phyloP scores from a whole-genome alignment of 2,113 vertebrate species.

The Thalassarche chlororhynchos region DNA sequence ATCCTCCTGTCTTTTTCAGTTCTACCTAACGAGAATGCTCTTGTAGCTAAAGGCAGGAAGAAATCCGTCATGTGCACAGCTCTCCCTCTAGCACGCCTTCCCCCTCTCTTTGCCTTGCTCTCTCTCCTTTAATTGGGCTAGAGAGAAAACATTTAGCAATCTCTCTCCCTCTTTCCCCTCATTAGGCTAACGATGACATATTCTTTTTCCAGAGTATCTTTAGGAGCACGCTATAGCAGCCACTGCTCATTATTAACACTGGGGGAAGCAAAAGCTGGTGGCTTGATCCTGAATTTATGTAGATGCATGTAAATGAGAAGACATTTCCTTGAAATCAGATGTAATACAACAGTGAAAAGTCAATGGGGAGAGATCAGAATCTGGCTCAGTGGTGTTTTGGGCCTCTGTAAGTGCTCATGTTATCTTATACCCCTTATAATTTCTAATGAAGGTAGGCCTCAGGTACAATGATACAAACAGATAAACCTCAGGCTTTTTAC shows the following conservation, averaged over 20 bases:
- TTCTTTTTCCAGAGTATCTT: conserved; percentile 17
- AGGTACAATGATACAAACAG: neutral
- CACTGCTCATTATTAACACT: conserved; percentile 21
- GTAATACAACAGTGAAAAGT: conserved; percentile 3
- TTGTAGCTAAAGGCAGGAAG: conserved; percentile 21
- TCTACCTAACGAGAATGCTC: neutral
- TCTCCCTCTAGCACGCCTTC: neutral
- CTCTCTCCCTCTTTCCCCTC: conserved; percentile 16
- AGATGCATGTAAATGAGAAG: conserved; percentile 22
- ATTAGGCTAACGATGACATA: conserved; percentile 42
- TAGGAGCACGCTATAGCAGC: neutral
- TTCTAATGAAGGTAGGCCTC: neutral
- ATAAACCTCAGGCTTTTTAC: neutral
- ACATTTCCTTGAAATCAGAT: neutral
- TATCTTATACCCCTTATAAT: neutral
- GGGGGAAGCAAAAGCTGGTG: neutral
- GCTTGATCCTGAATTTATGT: conserved; percentile 3
- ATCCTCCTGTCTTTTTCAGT: neutral
- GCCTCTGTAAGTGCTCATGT: neutral
- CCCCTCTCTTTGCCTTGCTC: neutral
- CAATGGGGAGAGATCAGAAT: neutral
- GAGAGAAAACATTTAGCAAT: conserved; percentile 51
- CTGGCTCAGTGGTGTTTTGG: neutral
- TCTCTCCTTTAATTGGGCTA: conserved; percentile 33
- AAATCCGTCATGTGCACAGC: neutral